Evolutionary conservation across 1,140 invertebrate species (phyloP), one percentile per base, ranked within the genome.

Genomic region (Zaprionus vittiger): DNA sequence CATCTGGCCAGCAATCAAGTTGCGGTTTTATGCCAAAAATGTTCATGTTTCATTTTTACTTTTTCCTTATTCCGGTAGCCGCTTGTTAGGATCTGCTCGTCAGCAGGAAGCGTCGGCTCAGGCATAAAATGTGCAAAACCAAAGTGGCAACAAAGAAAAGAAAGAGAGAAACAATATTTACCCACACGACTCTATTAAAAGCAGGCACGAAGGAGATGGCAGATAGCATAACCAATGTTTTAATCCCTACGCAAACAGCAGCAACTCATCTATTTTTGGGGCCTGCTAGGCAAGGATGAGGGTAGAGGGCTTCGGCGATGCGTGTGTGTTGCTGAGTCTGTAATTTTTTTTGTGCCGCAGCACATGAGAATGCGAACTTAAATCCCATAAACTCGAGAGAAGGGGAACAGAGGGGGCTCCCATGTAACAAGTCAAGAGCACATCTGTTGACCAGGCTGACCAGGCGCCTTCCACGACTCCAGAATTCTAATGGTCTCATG

Each of bases 131-230:
- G 75, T 52, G 67, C 49, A 60, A 41, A 66, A 69, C 60, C 49
- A 61, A 52, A 73, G 52, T 54, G 26, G n/a, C 47, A 70, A 56
- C 71, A 70, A 34, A 38, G 60, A 12, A 60, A 67, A 73, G 62
- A 41, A 68, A 47, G 41, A 47, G 65, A 64, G 31, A 24, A 55
- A 60, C 73, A 86, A 83, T 86, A 87, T 86, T 83, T 86, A 77
- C 80, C 71, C 80, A 83, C 72, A 79, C 83, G 83, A 87, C 83
- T 86, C 80, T 75, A 89, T 83, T 83, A 83, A 83, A 87, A 77
- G 38, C 77, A 77, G 87, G 80, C 84, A 89, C 14, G 14, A 81
- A 24, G n/a, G 28, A 62, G 72, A 77, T 66, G 56, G 57, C 66
- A 41, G 63, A 80, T 63, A 69, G 61, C 75, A 67, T 59, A 75